phyloP scores from a whole-genome alignment of 2,888 invertebrate genomes.

The Atrina japonica region DNA sequence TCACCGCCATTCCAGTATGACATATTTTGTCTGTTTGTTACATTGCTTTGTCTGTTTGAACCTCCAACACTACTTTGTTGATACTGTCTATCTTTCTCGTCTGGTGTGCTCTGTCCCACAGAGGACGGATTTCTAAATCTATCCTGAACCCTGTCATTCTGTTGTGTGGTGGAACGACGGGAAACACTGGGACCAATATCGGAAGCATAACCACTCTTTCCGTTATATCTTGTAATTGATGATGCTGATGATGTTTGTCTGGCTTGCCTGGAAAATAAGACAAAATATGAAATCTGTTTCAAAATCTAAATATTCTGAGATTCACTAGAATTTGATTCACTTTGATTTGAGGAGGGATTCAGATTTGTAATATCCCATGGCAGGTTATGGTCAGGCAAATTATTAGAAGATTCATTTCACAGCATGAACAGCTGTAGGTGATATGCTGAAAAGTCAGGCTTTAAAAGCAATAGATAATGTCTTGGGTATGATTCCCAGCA shows the following conservation, averaged over 20 bases:
- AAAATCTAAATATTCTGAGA: no score
- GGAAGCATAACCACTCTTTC: constrained; percentile 16
- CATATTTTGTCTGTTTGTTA: background rate
- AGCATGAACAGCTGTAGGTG: no score
- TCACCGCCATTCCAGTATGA: background rate
- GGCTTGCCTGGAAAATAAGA: constrained; percentile 22
- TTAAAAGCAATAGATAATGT: no score
- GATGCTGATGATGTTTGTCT: constrained; percentile 17
- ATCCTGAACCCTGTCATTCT: background rate
- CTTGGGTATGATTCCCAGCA: no score
- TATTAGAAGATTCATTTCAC: no score
- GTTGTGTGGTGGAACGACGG: background rate
- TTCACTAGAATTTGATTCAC: no score
- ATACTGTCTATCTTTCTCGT: background rate
- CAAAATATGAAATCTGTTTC: no score
- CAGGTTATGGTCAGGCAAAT: no score
- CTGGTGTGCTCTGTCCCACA: background rate
- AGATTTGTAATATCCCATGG: no score
- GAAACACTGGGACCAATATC: constrained; percentile 2
- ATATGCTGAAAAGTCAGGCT: no score
- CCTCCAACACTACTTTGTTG: background rate
- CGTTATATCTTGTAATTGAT: constrained; percentile 3
- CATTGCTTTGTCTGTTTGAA: background rate
- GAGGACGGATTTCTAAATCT: background rate
- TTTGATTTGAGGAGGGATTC: no score